Evolutionary conservation across 2,113 vertebrate species (phyloP).

Genomic region (Cyrtonyx montezumae): DNA sequence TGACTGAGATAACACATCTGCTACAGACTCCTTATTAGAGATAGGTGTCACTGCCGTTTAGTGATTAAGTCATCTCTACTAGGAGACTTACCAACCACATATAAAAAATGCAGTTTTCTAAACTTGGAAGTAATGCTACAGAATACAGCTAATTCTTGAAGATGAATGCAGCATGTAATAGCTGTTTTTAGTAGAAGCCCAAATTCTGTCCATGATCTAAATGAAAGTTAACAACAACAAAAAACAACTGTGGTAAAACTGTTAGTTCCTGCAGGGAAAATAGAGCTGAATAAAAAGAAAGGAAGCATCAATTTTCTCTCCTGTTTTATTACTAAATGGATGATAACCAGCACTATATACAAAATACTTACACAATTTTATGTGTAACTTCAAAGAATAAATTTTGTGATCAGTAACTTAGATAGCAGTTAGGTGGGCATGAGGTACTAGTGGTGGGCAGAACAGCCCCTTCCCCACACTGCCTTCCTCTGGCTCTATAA

Average conservation of each 20-base stretch:
- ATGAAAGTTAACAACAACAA: neutral
- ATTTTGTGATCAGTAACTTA: neutral
- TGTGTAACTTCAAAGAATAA: neutral
- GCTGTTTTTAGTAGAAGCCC: neutral
- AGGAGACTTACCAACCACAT: neutral
- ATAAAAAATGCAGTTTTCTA: neutral
- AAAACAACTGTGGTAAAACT: neutral
- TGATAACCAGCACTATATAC: neutral
- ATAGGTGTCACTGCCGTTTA: neutral
- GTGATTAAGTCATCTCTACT: neutral
- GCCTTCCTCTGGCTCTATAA: neutral
- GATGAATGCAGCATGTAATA: neutral
- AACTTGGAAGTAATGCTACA: neutral
- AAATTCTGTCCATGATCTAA: neutral
- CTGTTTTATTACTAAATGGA: neutral
- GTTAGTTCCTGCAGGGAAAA: neutral
- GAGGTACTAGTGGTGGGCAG: neutral
- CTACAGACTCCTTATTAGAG: neutral
- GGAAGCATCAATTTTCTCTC: neutral
- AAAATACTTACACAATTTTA: neutral
- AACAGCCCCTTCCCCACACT: neutral
- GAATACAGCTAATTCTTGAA: neutral
- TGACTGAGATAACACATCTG: neutral
- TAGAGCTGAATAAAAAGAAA: neutral
- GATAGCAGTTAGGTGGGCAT: neutral